Base-by-base conservation (phyloP, 1,140 invertebrate genomes). In the Catajapyx aquilonaris region DNA sequence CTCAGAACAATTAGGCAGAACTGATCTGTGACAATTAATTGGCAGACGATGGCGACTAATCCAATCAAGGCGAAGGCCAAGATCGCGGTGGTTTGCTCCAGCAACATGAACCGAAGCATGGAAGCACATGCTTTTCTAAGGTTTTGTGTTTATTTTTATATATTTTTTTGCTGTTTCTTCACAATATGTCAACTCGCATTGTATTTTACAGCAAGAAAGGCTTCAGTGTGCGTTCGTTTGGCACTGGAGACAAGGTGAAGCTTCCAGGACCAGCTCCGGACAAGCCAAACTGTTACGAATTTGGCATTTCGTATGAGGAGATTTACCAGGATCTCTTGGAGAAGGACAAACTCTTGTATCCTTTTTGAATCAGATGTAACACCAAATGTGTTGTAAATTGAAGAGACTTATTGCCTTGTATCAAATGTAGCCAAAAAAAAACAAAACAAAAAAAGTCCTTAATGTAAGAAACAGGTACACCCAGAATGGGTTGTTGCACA, bases 71-170 rank as follows among this genome's bases (percentile, higher is more conserved):
- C 7, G 23, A 7, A 28, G 23, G 13, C 7, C 23, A 76, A 69
- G 52, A 71, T 95, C 49, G 93, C 93, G 9, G 87, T 99, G 32
- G 84, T 94, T 44, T 98, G 94, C 60, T 96, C 90, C 4, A 94
- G 88, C 50, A 99, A 99, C 58, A 96, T 97, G 84, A 99, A 98
- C 54, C 66, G 94, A 41, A 95, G 87, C 50, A 99, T 98, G 94
- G 94, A 98, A 66, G 91, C 93, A 10, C 94, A 99, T 68, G 81
- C 81, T 37, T 91, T 93, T 59, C 57, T 98, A 16, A 77, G 80
- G 70, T 73, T 40, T 20, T 33, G 21, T 20, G 28, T 38, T 39
- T 31, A 41, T 34, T 34, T n/a, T 16, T 3, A 42, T 13, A 4
- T 41, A 28, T 21, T 20, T 3, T 33, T 15, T 33, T 35, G 34